A percentile compares a stretch with the other conserved stretches of the same genome.
These are phyloP conservation scores for Prunella fulvescens DNA, from an alignment of 2,113 vertebrate genomes.

Conservation along the genomic window DNA sequence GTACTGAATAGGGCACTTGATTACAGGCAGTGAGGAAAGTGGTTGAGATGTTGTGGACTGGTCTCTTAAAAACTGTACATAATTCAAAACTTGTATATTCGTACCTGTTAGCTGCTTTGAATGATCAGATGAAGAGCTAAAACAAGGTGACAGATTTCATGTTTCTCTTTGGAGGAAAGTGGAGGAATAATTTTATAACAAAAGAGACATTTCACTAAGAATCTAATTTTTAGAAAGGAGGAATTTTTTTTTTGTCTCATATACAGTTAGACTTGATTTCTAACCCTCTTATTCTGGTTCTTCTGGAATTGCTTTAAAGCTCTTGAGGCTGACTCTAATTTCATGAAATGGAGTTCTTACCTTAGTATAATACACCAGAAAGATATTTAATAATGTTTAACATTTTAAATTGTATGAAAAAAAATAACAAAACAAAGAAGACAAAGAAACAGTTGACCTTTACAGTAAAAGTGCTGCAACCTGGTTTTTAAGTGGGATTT, in stretches of 20 bases:
- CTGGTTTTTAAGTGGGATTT: background rate
- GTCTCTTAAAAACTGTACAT: background rate
- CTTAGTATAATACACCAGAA: background rate
- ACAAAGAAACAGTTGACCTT: background rate
- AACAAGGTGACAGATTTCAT: background rate
- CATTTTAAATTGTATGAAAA: background rate
- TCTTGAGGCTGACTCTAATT: background rate
- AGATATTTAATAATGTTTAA: background rate
- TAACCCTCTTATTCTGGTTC: background rate
- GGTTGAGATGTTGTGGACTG: background rate
- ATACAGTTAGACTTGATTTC: background rate
- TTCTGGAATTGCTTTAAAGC: background rate
- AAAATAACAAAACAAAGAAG: fast-evolving
- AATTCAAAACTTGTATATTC: background rate
- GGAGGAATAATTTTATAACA: background rate
- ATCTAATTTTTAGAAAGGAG: background rate
- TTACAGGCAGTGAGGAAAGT: background rate
- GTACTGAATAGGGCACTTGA: background rate
- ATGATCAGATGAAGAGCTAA: background rate
- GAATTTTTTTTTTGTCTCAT: background rate
- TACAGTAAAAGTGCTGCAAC: background rate
- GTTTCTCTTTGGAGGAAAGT: background rate
- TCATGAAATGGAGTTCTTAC: background rate
- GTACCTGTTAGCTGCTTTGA: background rate
- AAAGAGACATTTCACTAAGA: background rate